These are phyloP conservation scores for Fistularia commersonii DNA, from an alignment of 2,797 vertebrate genomes.

Conservation along the genomic window DNA sequence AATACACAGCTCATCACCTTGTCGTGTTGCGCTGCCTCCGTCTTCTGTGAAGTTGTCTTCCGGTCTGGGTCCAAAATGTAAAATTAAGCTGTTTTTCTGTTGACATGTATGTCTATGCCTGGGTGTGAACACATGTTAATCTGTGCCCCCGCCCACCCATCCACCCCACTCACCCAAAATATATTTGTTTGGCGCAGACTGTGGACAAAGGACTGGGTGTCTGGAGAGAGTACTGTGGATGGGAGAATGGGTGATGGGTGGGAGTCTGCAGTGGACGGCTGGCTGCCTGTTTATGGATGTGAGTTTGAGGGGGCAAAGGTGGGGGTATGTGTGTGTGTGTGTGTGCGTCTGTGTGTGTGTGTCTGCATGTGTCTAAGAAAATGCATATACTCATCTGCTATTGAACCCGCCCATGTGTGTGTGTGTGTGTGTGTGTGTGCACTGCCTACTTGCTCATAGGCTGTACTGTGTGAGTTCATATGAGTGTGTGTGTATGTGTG, in stretches of 20 bases:
- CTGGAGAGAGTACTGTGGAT: constrained; percentile 53
- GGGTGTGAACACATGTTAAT: constrained; percentile 55
- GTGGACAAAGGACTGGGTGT: constrained; percentile 75
- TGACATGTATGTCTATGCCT: constrained; percentile 34
- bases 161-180: no score
- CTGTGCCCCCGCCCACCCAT: constrained; percentile 37
- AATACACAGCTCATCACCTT: constrained; percentile 1
- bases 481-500: constrained; percentile 24
- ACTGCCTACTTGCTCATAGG: no score
- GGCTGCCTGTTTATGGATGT: constrained; percentile 52
- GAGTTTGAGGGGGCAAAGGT: constrained; percentile 25
- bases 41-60: constrained; percentile 5
- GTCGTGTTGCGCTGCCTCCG: constrained; percentile 5
- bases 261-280: constrained; percentile 49
- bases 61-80: constrained; percentile 3
- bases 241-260: constrained; percentile 50
- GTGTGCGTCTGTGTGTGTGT: constrained; percentile 20
- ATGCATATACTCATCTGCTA: no score
- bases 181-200: constrained; percentile 43
- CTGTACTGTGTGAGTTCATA: constrained; percentile 5
- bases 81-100: constrained; percentile 37
- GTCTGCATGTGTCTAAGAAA: constrained; percentile 50
- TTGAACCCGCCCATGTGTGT: no score
- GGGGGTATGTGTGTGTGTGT: constrained; percentile 17
- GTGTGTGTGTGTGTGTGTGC: no score